Conservation (phyloP, 2,113 vertebrate genomes). For the Chamaetylas fuelleborni region DNA sequence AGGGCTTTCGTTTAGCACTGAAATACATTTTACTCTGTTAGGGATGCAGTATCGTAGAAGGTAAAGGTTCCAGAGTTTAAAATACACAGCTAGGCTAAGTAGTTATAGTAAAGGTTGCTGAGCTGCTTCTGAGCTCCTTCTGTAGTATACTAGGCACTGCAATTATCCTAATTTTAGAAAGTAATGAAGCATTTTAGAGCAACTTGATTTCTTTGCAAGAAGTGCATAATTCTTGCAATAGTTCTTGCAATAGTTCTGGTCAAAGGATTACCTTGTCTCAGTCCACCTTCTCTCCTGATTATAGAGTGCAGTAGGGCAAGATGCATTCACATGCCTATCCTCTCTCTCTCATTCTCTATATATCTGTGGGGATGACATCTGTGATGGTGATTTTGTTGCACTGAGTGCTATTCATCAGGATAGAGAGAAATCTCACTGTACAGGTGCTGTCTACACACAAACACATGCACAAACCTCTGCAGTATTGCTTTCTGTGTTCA, state of each 20-base stretch:
- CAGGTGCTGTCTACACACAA: neutral
- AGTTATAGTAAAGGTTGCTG: neutral
- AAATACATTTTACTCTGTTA: neutral
- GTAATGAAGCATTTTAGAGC: neutral
- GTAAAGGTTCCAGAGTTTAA: neutral
- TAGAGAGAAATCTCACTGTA: neutral
- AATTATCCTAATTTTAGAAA: neutral
- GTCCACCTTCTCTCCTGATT: neutral
- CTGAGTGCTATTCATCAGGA: neutral
- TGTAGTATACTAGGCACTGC: neutral
- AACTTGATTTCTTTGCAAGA: neutral
- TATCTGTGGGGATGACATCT: neutral
- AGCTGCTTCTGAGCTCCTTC: neutral
- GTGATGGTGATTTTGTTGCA: neutral
- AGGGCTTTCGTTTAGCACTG: neutral
- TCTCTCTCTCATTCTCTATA: neutral
- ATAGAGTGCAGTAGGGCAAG: neutral
- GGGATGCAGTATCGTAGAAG: neutral
- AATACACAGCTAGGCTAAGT: neutral
- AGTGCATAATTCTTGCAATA: neutral
- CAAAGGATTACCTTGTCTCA: neutral
- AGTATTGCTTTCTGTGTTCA: neutral
- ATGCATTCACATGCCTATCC: neutral
- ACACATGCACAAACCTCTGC: neutral
- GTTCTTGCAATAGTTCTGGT: neutral